Conservation (phyloP, 2,113 vertebrate genomes). For the Thamnophis sirtalis region DNA sequence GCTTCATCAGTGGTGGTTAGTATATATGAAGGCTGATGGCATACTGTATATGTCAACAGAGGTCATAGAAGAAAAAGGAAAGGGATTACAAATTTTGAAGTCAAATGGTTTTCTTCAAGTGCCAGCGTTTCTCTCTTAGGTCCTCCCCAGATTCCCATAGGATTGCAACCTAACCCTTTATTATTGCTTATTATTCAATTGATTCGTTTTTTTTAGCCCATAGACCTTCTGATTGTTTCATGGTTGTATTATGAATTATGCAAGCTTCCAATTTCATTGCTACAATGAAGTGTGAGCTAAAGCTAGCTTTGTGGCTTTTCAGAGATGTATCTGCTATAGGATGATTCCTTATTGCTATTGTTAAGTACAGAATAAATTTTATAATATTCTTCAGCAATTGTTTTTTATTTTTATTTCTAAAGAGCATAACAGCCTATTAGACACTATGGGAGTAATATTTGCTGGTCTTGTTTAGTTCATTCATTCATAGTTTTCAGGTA, state of each 20-base stretch:
- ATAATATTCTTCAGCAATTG: background rate
- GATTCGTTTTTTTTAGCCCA: background rate
- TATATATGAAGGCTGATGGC: background rate
- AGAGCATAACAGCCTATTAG: background rate
- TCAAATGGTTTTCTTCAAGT: background rate
- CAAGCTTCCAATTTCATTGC: background rate
- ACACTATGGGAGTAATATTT: background rate
- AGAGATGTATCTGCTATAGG: background rate
- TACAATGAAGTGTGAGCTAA: conserved; percentile 10
- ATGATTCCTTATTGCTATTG: background rate
- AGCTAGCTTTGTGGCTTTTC: background rate
- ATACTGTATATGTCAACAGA: background rate
- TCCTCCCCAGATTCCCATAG: background rate
- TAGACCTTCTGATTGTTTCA: background rate
- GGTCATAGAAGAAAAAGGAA: background rate
- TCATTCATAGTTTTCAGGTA: background rate
- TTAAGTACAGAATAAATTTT: background rate
- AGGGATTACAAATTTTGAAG: background rate
- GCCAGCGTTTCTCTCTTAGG: background rate
- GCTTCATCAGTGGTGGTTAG: background rate
- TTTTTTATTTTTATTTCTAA: background rate
- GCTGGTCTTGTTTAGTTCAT: background rate
- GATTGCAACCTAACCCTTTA: background rate
- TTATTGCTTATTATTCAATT: background rate
- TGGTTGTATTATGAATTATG: conserved; percentile 7